Conservation (phyloP, 37 sponge, comb jelly and placozoan species). For the Beroe ovata region DNA sequence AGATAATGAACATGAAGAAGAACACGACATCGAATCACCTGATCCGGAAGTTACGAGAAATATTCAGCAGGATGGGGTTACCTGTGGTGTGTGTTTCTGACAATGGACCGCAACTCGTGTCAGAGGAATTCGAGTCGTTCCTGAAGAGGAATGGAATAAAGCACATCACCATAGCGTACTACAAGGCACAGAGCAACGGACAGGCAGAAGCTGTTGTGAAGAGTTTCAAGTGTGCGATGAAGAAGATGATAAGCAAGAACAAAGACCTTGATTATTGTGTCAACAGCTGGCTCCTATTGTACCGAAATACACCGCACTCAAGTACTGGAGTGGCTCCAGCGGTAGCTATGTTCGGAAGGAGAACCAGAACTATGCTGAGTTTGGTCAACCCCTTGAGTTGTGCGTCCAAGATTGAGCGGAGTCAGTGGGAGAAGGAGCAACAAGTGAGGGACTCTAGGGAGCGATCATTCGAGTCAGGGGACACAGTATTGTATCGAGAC, state of each 20-base stretch:
- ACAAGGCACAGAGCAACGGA: slow-evolving; percentile 67
- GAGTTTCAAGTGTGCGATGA: slow-evolving; percentile 63
- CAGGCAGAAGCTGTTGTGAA: slow-evolving; percentile 63
- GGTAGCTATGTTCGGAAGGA: neutral
- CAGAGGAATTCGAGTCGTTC: slow-evolving; percentile 67
- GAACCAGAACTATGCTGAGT: neutral
- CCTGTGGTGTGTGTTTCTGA: slow-evolving; percentile 71
- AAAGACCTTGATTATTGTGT: neutral
- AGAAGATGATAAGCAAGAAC: neutral
- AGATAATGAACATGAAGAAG: slow-evolving; percentile 41
- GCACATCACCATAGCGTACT: slow-evolving; percentile 33
- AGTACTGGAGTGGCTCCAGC: neutral
- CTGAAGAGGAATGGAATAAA: slow-evolving; percentile 56
- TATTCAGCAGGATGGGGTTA: slow-evolving; percentile 67
- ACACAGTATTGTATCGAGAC: neutral
- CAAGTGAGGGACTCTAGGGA: neutral
- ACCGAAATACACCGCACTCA: neutral
- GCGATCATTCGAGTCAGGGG: neutral
- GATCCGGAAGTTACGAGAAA: slow-evolving; percentile 52
- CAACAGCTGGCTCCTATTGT: neutral
- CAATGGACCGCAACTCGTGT: slow-evolving; percentile 69
- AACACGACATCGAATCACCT: slow-evolving; percentile 29
- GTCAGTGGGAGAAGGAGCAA: neutral
- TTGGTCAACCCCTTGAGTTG: slow-evolving; percentile 3
- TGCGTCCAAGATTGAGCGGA: neutral